phyloP scores from a whole-genome alignment of 30 jellyfish, hydroid and myxozoan genomes.

The Sanderia malayensis region DNA sequence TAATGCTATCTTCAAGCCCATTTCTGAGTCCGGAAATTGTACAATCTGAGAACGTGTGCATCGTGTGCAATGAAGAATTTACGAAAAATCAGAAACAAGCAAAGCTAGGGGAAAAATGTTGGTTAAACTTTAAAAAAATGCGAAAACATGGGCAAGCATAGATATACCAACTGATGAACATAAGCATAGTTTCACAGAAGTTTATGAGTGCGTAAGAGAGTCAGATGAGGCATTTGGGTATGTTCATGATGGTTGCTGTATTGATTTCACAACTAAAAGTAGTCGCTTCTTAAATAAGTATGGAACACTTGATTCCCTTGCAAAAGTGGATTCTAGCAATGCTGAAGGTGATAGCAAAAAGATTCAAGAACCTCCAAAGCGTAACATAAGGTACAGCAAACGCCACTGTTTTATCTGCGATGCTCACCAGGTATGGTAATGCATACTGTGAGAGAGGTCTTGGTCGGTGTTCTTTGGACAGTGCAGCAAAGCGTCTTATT shows the following conservation, averaged over 20 bases:
- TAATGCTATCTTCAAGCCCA: not conserved
- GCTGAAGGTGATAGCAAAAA: not conserved
- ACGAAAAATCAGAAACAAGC: not conserved
- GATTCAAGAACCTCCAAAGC: not conserved
- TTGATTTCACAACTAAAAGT: not conserved
- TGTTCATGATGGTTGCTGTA: conserved; percentile 3
- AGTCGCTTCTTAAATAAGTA: not conserved
- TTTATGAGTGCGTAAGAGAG: not conserved
- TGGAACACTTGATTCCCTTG: not conserved
- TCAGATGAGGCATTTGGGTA: not conserved
- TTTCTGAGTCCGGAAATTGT: conserved; percentile 4
- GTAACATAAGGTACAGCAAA: not conserved
- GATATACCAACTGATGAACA: not conserved
- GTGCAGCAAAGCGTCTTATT: conserved; percentile 18
- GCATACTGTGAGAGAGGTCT: conserved; percentile 26
- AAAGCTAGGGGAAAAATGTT: not conserved
- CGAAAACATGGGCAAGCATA: conserved; percentile 6
- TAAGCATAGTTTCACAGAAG: conserved; percentile 3
- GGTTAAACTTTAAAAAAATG: not conserved
- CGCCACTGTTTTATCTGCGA: conserved; percentile 23
- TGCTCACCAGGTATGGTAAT: not conserved
- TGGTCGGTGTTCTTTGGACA: not conserved
- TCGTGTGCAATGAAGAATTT: not conserved
- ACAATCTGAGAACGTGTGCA: not conserved
- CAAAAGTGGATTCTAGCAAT: not conserved